Evolutionary conservation across 2,113 vertebrate genomes (phyloP), one percentile per base, ranked within the genome.

Genomic region (Cavia porcellus): DNA sequence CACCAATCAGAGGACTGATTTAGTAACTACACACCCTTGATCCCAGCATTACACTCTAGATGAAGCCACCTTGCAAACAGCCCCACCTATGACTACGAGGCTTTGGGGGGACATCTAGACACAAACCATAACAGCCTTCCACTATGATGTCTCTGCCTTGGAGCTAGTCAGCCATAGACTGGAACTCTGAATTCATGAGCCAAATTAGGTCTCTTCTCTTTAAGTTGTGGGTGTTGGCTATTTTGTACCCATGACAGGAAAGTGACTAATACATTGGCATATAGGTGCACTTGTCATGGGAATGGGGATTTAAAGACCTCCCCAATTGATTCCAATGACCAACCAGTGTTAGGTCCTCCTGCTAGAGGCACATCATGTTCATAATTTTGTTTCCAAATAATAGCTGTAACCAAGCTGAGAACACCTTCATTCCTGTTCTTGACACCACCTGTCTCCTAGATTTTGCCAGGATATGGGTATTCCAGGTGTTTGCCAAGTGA

Each of bases 401-500:
- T n/a, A 85, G 62, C 47, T 50, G 2, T 30, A 30, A 47, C 57
- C 1, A 3, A 7, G 57, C 42, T 47, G 45, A 35, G 30, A 35
- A 13, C 22, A 72, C 2, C 61, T 91, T 84, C 38, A 22, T 45
- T 19, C 9, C 19, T 17, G 10, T 62, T 28, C n/a, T 22, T 24
- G 55, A 30, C 0, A 8, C 3, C 11, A 57, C 45, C 25, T 19
- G 11, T 70, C 47, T 45, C n/a, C 68, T 0, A 19, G 9, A 6
- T 68, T 86, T 5, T 25, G 32, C 50, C 30, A 66, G 50, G 2
- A 5, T 12, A 2, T 77, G 64, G 59, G 25, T 47, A 35, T n/a
- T 79, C 35, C 1, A 30, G 32, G n/a, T 55, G 57, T 90, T 94
- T 90, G 20, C 47, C 80, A 90, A 87, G 32, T 72, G 84, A 95